Conservation (phyloP, 1,140 invertebrate genomes). For the Drosophila pseudoananassae region DNA sequence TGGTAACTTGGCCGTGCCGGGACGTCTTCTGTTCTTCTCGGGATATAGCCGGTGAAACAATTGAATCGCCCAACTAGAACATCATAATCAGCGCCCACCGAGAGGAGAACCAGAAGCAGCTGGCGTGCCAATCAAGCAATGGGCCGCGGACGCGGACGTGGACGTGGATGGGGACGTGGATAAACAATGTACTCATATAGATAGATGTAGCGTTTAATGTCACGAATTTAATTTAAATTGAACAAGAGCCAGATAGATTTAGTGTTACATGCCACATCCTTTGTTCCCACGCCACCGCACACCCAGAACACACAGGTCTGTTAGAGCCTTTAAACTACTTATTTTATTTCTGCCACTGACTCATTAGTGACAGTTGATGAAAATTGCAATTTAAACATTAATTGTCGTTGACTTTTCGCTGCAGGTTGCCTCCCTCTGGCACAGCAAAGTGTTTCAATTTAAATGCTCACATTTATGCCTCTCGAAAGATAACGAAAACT, state of each 20-base stretch:
- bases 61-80: conserved; percentile 42
- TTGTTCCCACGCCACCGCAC: conserved; percentile 7
- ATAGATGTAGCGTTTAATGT: conserved; percentile 65
- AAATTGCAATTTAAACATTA: conserved; percentile 57
- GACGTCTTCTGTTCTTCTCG: conserved; percentile 2
- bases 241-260: conserved; percentile 59
- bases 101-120: conserved; percentile 54
- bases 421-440: conserved; percentile 1
- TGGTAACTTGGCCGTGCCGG: not conserved
- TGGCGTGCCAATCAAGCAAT: conserved; percentile 63
- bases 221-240: conserved; percentile 65
- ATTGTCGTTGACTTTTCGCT: conserved; percentile 50
- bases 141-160: not conserved
- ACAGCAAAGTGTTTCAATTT: conserved; percentile 7
- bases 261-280: conserved; percentile 42
- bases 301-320: conserved; percentile 23
- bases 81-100: conserved; percentile 41
- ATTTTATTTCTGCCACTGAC: conserved; percentile 56
- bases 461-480: not conserved
- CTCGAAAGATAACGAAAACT: not conserved
- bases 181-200: conserved; percentile 55
- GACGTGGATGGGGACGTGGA: not conserved
- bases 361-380: conserved; percentile 65
- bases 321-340: conserved; percentile 24
- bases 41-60: conserved; percentile 26